These are phyloP conservation scores for Mesoclemmys tuberculata DNA, from an alignment of 2,113 vertebrate genomes.

Conservation along the genomic window DNA sequence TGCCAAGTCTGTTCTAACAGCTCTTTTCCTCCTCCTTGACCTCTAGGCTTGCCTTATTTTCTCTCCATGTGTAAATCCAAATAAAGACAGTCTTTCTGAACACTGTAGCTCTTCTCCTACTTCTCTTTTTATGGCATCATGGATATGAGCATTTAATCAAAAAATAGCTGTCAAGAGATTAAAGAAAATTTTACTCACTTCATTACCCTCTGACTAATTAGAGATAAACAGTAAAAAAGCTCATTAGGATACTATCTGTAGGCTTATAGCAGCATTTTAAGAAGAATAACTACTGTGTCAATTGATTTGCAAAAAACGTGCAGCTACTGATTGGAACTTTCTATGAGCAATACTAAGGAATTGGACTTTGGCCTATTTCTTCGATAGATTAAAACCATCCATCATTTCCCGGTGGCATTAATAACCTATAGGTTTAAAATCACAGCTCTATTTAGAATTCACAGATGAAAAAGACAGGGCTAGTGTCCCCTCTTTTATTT, in stretches of 20 bases:
- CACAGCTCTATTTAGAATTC: background rate
- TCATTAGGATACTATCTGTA: slow-evolving; percentile 29
- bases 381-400: slow-evolving; percentile 12
- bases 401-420: slow-evolving; percentile 31
- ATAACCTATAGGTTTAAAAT: background rate
- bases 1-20: background rate
- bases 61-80: slow-evolving; percentile 43
- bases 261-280: background rate
- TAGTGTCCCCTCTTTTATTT: background rate
- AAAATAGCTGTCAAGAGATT: slow-evolving; percentile 52
- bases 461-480: background rate
- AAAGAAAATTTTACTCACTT: slow-evolving; percentile 63
- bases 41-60: slow-evolving; percentile 23
- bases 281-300: slow-evolving; percentile 17
- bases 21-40: background rate
- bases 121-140: slow-evolving; percentile 20
- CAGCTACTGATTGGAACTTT: background rate
- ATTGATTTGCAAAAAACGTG: background rate
- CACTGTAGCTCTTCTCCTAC: background rate
- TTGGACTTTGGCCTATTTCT: background rate
- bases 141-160: slow-evolving; percentile 21
- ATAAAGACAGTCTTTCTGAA: background rate
- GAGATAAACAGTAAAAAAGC: slow-evolving; percentile 19
- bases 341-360: background rate
- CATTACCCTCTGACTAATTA: slow-evolving; percentile 65